Evolutionary conservation across 1,140 invertebrate species (phyloP).

Genomic region (Dermatophagoides farinae): DNA sequence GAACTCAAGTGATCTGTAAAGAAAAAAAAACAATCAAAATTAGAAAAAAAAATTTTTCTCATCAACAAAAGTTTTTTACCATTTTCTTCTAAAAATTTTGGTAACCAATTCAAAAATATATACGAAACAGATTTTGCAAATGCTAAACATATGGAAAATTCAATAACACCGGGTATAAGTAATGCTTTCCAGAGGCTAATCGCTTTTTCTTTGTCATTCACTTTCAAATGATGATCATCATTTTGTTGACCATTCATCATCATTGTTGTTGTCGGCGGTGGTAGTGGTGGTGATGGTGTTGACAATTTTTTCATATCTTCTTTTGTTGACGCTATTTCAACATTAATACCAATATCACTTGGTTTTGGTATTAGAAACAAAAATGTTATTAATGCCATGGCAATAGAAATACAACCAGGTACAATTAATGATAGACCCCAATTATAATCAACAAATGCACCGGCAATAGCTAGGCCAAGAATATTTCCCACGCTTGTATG

Average conservation of each 20-base stretch:
- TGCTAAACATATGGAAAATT: slow-evolving; percentile 62
- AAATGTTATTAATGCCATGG: not conserved
- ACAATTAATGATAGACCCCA: slow-evolving; percentile 87
- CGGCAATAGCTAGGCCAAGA: slow-evolving; percentile 58
- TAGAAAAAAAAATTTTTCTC: too few species aligned
- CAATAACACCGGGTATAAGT: not conserved
- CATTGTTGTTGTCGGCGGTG: not conserved
- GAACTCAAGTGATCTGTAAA: slow-evolving; percentile 26
- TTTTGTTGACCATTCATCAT: not conserved
- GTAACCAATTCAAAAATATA: slow-evolving; percentile 86
- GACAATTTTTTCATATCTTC: not conserved
- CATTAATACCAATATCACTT: not conserved
- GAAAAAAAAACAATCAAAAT: too few species aligned
- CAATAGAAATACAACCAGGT: slow-evolving; percentile 34
- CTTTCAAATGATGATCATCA: not conserved
- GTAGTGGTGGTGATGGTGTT: not conserved
- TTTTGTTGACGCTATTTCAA: not conserved
- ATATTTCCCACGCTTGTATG: slow-evolving; percentile 91
- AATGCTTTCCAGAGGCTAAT: not conserved
- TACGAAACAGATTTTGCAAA: slow-evolving; percentile 90
- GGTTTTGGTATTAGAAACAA: not conserved
- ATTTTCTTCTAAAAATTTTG: slow-evolving; percentile 37
- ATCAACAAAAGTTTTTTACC: too few species aligned
- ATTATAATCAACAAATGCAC: slow-evolving; percentile 53
- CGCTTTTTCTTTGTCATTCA: not conserved